Evolutionary conservation across 1,140 invertebrate genomes (phyloP).

Genomic region (Zaprionus kolodkinae): DNA sequence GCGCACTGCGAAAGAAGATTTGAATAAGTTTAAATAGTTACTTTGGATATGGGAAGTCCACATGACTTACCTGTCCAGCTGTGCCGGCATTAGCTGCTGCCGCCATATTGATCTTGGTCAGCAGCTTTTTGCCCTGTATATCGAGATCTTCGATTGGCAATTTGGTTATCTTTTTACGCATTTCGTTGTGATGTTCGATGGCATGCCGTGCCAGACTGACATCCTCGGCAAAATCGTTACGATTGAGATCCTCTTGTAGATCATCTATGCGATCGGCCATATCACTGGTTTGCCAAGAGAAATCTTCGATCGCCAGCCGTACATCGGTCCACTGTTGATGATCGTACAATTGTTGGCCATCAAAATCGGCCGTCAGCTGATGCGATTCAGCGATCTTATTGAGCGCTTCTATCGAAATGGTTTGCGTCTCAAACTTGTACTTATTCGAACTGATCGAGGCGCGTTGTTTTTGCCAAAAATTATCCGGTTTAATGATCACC

Average conservation of each 20-base stretch:
- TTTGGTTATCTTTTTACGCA: constrained; percentile 97
- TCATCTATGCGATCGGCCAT: constrained; percentile 96
- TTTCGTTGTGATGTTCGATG: constrained; percentile 96
- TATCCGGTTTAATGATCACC: constrained; percentile 99
- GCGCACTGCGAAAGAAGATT: constrained; percentile 33
- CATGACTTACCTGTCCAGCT: constrained; percentile 54
- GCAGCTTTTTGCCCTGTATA: constrained; percentile 86
- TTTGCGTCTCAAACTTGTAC: constrained; percentile 99
- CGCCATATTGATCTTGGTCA: constrained; percentile 75
- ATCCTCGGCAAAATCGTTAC: constrained; percentile 96
- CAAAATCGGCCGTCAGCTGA: constrained; percentile 96
- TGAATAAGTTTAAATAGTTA: background rate
- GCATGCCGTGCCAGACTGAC: constrained; percentile 94
- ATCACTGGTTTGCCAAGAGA: constrained; percentile 97
- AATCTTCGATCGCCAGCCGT: constrained; percentile 96
- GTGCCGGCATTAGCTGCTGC: constrained; percentile 37
- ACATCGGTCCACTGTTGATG: constrained; percentile 98
- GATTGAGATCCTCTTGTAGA: constrained; percentile 94
- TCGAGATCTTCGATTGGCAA: constrained; percentile 97
- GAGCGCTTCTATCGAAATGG: constrained; percentile 97
- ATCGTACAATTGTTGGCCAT: constrained; percentile 96
- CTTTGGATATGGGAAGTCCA: background rate
- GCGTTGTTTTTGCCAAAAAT: constrained; percentile 99
- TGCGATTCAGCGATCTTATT: constrained; percentile 95
- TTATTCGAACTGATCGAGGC: constrained; percentile 98